Evolutionary conservation across 2,113 vertebrate species (phyloP), one percentile per base, ranked within the genome.

Genomic region (Vicugna pacos): DNA sequence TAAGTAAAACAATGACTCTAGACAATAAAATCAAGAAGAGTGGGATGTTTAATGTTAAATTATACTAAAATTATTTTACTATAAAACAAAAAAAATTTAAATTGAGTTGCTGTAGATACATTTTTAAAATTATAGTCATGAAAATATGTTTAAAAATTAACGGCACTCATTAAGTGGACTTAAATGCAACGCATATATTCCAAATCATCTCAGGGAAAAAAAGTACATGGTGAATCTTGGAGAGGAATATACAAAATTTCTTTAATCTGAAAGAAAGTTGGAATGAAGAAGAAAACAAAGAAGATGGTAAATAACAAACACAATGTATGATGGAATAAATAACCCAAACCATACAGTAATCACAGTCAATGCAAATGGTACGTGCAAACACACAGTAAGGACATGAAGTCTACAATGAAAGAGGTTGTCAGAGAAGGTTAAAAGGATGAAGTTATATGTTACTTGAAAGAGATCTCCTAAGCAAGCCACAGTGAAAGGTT

Each of bases 81-180:
- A 50, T 73, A 84, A 13, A 30, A 80, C 2, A 85, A 90, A 96
- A 76, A 38, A 96, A 76, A 38, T 19, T 46, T 58, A 91, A 69
- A 30, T 3, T 96, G 17, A 84, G 5, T 77, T 89, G 13, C 9
- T 86, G 3, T 58, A 72, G 12, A 73, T 58, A 14, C 30, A 38
- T 86, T 84, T 92, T 30, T 8, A 26, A 95, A 85, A 15, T 42
- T 80, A 80, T 64, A 87, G 35, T 72, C 46, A 87, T 52, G 7
- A 54, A 92, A 86, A 13, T 95, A 77, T 89, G 32, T 79, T 82
- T 69, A 52, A 86, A 95, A 91, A 94, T 79, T 86, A 88, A 64
- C 60, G 15, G 5, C 42, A 89, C 26, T 92, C 35, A 35, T 72
- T 76, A 95, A 82, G 56, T 35, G 22, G 79, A 70, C 35, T 89